A percentile compares a stretch with the other conserved stretches of the same genome.
These are phyloP conservation scores for Coecobrya sp. DNA, from an alignment of 2,888 invertebrate species.

Conservation along the genomic window DNA sequence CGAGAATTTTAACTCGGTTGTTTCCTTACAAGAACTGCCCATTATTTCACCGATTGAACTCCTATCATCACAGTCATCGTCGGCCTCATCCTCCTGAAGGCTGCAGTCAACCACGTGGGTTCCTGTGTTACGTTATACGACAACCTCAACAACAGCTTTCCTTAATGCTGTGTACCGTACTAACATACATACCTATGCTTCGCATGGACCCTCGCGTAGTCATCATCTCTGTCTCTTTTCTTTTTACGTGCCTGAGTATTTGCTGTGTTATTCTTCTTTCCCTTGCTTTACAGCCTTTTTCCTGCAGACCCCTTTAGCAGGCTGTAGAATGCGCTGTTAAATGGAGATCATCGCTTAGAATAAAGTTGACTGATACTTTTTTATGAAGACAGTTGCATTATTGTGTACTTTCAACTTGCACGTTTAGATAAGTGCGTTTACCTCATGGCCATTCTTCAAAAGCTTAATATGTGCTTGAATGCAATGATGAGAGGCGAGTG, in stretches of 20 bases:
- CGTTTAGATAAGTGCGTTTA: background rate
- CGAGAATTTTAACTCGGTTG: background rate
- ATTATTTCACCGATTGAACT: conserved; percentile 67
- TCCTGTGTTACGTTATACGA: background rate
- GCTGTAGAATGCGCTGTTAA: background rate
- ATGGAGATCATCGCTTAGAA: background rate
- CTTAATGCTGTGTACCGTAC: conserved; percentile 31
- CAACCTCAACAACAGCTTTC: background rate
- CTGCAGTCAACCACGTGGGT: conserved; percentile 74
- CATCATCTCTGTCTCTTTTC: background rate
- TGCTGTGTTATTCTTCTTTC: conserved; percentile 17
- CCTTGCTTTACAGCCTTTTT: conserved; percentile 16
- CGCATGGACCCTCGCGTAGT: conserved; percentile 30
- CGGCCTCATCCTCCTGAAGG: conserved; percentile 36
- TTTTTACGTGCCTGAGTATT: background rate
- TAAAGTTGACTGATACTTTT: too few species aligned
- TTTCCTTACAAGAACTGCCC: background rate
- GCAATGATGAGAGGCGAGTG: background rate
- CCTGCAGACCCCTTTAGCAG: background rate
- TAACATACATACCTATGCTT: conserved; percentile 8
- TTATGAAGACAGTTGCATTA: too few species aligned
- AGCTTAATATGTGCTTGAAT: background rate
- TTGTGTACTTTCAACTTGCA: background rate
- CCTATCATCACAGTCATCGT: background rate
- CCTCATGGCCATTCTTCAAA: background rate